Evolutionary conservation across 1,140 invertebrate species (phyloP).

Genomic region (Brachionus sp.): DNA sequence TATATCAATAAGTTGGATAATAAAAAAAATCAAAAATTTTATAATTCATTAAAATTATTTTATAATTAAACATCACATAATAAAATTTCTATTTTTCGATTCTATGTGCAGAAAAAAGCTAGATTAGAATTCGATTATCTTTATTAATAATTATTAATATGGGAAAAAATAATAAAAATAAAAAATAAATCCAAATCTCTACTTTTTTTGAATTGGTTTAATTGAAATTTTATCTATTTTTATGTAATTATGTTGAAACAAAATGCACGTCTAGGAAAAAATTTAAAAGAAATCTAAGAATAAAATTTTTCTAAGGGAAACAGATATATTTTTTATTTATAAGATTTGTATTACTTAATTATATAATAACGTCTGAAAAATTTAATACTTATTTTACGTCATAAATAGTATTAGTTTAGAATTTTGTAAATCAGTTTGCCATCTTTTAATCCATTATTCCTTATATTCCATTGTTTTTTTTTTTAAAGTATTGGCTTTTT

Average conservation of each 20-base stretch:
- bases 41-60: not conserved
- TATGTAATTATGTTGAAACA: not conserved
- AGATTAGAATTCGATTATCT: not conserved
- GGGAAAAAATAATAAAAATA: not conserved
- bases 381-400: not conserved
- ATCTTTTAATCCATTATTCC: not conserved
- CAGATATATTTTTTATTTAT: not conserved
- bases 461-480: not conserved
- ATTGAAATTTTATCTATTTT: not conserved
- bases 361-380: not conserved
- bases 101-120: not conserved
- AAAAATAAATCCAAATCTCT: not conserved
- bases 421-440: not conserved
- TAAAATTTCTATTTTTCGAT: not conserved
- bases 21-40: not conserved
- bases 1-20: not conserved
- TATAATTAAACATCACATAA: not conserved
- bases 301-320: not conserved
- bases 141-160: not conserved
- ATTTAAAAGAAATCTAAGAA: not conserved
- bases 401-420: not conserved
- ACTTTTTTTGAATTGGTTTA: not conserved
- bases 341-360: slow-evolving; percentile 1
- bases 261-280: not conserved
- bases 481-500: not conserved